Evolutionary conservation across 2,797 vertebrate genomes (phyloP).

Genomic region (Darevskia mixta): DNA sequence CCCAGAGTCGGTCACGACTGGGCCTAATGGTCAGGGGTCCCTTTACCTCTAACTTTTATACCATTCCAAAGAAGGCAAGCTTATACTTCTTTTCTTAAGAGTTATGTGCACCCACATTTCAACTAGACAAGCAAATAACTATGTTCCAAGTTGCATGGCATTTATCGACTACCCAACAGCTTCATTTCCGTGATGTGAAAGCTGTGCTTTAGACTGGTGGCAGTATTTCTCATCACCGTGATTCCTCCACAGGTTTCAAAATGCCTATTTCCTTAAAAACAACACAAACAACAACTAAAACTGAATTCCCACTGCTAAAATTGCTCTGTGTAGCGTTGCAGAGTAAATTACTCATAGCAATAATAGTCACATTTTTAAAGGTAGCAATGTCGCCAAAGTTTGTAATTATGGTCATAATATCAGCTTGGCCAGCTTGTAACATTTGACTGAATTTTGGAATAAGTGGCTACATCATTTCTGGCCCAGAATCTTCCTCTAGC

Average conservation of each 20-base stretch:
- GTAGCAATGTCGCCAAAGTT: not conserved
- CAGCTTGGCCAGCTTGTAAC: not conserved
- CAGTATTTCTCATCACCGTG: not conserved
- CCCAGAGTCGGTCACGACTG: no score
- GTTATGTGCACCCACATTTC: not conserved
- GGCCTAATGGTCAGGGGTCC: no score
- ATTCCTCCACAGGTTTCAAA: not conserved
- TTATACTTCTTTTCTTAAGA: not conserved
- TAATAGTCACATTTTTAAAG: not conserved
- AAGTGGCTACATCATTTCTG: not conserved
- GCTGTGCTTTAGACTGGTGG: not conserved
- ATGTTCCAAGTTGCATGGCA: not conserved
- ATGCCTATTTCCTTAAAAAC: not conserved
- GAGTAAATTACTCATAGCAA: not conserved
- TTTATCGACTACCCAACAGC: slow-evolving; percentile 18
- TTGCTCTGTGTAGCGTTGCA: not conserved
- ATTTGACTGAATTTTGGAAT: not conserved
- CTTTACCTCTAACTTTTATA: no score
- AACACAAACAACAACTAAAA: not conserved
- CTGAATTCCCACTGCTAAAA: not conserved
- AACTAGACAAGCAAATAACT: not conserved
- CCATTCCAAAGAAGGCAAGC: not conserved
- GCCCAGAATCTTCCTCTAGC: not conserved
- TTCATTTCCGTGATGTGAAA: not conserved
- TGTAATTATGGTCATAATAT: not conserved